Evolutionary conservation across 2,113 vertebrate species (phyloP).

Genomic region (Rhipidura dahli): DNA sequence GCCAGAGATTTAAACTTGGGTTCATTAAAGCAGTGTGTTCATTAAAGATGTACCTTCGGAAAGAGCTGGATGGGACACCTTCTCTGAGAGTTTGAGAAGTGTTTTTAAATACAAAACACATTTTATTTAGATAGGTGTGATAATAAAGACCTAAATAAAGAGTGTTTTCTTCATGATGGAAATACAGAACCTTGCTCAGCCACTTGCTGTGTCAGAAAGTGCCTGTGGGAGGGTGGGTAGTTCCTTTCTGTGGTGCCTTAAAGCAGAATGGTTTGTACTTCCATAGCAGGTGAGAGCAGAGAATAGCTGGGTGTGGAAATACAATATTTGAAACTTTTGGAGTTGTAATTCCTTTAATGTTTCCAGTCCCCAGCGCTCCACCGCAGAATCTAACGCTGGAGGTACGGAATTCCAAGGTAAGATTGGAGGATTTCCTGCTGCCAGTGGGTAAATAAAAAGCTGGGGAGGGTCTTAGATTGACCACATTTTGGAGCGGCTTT

Average conservation of each 20-base stretch:
- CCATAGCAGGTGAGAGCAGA: neutral
- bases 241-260: neutral
- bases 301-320: neutral
- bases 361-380: constrained; percentile 87
- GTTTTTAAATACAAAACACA: neutral
- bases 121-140: neutral
- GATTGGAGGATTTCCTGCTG: neutral
- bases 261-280: neutral
- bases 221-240: neutral
- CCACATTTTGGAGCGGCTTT: neutral
- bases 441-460: neutral
- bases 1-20: neutral
- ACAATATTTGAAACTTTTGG: neutral
- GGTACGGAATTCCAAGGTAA: constrained; percentile 97
- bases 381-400: constrained; percentile 95
- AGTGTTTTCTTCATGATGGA: neutral
- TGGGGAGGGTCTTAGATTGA: neutral
- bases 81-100: neutral
- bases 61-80: neutral
- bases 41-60: neutral
- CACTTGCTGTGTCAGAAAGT: neutral
- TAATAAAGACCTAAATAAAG: neutral
- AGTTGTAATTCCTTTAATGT: constrained; percentile 25
- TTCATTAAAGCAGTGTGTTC: neutral
- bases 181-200: neutral